Conservation (phyloP, 2,113 vertebrate genomes). For the Hippocampus guttulatus region DNA sequence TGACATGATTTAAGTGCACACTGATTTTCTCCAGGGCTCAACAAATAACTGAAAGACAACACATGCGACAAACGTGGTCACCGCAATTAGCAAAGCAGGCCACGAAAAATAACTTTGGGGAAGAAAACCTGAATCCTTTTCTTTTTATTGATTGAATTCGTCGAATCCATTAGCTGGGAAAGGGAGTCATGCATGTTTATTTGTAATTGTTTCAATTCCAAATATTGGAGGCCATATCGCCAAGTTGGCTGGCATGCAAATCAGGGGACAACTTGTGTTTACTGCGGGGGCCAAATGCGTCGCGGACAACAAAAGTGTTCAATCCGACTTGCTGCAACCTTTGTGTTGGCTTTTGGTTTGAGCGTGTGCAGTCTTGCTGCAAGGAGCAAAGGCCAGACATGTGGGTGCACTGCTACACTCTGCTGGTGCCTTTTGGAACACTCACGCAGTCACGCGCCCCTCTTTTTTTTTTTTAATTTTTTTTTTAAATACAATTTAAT, state of each 20-base stretch:
- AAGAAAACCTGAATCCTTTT: constrained; percentile 33
- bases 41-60: not conserved
- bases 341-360: constrained; percentile 13
- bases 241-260: constrained; percentile 60
- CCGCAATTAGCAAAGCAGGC: constrained; percentile 42
- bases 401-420: constrained; percentile 62
- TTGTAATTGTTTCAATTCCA: constrained; percentile 58
- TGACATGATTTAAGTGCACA: constrained; percentile 29
- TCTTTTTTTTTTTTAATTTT: constrained; percentile 1
- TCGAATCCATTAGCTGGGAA: constrained; percentile 42
- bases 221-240: constrained; percentile 54
- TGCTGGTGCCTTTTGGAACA: constrained; percentile 40
- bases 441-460: not conserved
- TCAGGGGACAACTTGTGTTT: constrained; percentile 63
- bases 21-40: not conserved
- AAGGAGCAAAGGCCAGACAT: not conserved
- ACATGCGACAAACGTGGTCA: constrained; percentile 28
- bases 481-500: not conserved
- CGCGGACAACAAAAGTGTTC: constrained; percentile 42
- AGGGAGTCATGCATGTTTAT: constrained; percentile 45
- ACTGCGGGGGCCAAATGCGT: constrained; percentile 16
- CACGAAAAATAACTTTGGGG: constrained; percentile 45
- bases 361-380: not conserved
- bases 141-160: constrained; percentile 41
- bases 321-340: constrained; percentile 22